Base-by-base conservation (phyloP, 1,140 invertebrate species). In the Steinernema khuongi region DNA sequence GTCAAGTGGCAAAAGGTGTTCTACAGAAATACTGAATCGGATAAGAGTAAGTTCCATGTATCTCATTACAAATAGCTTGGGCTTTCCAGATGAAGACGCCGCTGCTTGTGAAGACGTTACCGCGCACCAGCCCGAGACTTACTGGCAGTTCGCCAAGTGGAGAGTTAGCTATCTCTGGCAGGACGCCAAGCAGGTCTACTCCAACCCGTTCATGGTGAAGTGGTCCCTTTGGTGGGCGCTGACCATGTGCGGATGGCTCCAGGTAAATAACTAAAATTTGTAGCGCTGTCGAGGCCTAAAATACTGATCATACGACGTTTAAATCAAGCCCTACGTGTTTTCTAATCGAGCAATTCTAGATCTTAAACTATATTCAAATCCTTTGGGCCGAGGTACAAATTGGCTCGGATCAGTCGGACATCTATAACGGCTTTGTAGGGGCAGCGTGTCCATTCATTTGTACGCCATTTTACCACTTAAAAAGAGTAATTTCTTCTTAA, bases 151-250 rank as follows among this genome's bases (percentile, higher is more conserved):
- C 75, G 67, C 75, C n/a, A 75, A 43, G 32, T n/a, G 11, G 60
- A 32, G 72, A 30, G 44, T 77, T 28, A 22, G 29, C 19, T 71
- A 73, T n/a, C 83, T 93, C 60, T 91, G 89, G 89, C 83, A 86
- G 18, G 92, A 94, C 85, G 90, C 92, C 66, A 85, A 89, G 50
- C 83, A 88, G 31, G 90, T 92, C 26, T 94, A 92, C 85, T 88
- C 89, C 0, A 90, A 92, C 83, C 80, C 82, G 0, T 90, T 90
- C 67, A 89, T 93, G 2, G 31, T 93, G 0, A 92, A 92, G 81
- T 95, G 93, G 93, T 93, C 92, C 0, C 81, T 92, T n/a, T 93
- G 93, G 90, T 94, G 92, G 89, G 90, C 92, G 0, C 87, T 86
- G 26, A 89, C 91, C 0, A 89, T 91, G 14, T 92, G 92, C 78